Base-by-base conservation (phyloP, 1,140 invertebrate species). In the Lucilia cuprina region DNA sequence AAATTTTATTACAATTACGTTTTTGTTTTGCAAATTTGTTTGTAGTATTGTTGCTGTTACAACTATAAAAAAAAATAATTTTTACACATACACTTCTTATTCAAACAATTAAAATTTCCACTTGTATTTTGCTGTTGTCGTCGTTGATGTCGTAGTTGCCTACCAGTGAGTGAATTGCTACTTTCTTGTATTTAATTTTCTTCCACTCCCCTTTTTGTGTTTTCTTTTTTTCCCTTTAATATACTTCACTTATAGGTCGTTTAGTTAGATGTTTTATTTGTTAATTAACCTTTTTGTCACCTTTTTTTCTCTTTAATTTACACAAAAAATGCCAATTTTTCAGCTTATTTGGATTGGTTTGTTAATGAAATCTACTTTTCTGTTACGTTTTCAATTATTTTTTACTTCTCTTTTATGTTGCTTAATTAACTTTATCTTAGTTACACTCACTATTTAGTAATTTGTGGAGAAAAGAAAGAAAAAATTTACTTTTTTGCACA, bases 101-200 rank as follows among this genome's bases (percentile, higher is more conserved):
- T 70, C 65, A 70, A 70, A 70, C 65, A 70, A 70, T 70, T 70
- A 70, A 70, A 70, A 70, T 70, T 70, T 70, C 65, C 19, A 70
- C 65, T 21, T 21, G 65, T 21, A 41, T 41, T 41, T 41, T 21
- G 19, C n/a, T n/a, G n/a, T n/a, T n/a, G n/a, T 70, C 65, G 65
- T 70, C 65, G 65, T 55, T 70, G 65, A n/a, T n/a, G n/a, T n/a
- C n/a, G n/a, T 70, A 70, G 19, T 21, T 60, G 55, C 55, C n/a
- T 17, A 13, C n/a, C 14, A 60, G 55, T 60, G 13, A 60, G n/a
- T 60, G 55, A 60, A 60, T 60, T 60, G 55, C 55, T n/a, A 60
- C 55, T 60, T 60, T 41, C 8, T 41, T 60, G 19, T 70, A 70
- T 70, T 70, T 70, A 70, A 70, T 70, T 70, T 70, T 70, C 65